A percentile compares a stretch with the other conserved stretches of the same genome.
Evolutionary conservation across 2,797 vertebrate genomes (phyloP).

Genomic region (Chelon labrosus): DNA sequence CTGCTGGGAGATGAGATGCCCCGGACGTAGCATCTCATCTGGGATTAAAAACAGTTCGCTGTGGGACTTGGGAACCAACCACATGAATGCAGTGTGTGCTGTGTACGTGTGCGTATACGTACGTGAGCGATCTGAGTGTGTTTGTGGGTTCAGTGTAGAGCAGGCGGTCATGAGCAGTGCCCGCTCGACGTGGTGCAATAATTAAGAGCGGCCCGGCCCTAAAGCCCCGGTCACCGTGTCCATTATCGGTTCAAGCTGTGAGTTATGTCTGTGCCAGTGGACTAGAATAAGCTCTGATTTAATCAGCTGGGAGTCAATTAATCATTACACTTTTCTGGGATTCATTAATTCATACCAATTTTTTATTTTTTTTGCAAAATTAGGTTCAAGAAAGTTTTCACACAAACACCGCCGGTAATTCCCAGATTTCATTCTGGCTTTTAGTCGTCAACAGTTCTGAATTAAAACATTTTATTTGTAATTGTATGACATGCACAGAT

Average conservation of each 20-base stretch:
- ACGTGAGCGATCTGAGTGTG: neutral
- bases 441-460: neutral
- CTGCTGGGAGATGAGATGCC: slow-evolving; percentile 16
- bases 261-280: slow-evolving; percentile 59
- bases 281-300: slow-evolving; percentile 57
- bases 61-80: slow-evolving; percentile 47
- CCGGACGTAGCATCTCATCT: slow-evolving; percentile 51
- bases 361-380: slow-evolving; percentile 30
- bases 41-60: slow-evolving; percentile 51
- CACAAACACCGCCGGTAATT: neutral
- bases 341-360: slow-evolving; percentile 37
- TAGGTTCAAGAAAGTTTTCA: slow-evolving; percentile 10
- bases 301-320: slow-evolving; percentile 48
- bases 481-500: neutral
- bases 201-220: slow-evolving; percentile 58
- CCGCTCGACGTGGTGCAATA: slow-evolving; percentile 48
- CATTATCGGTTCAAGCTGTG: slow-evolving; percentile 67
- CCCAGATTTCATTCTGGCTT: neutral
- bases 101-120: slow-evolving; percentile 16
- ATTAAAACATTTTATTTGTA: neutral
- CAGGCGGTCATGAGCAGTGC: slow-evolving; percentile 49
- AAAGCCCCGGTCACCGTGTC: slow-evolving; percentile 54
- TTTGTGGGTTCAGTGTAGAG: slow-evolving; percentile 38
- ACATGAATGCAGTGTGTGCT: slow-evolving; percentile 25
- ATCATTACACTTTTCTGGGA: slow-evolving; percentile 35